Percentiles rank a stretch among this genome's conserved stretches.
phyloP scores from a whole-genome alignment of 2,797 vertebrate species.

The Notamacropus eugenii region DNA sequence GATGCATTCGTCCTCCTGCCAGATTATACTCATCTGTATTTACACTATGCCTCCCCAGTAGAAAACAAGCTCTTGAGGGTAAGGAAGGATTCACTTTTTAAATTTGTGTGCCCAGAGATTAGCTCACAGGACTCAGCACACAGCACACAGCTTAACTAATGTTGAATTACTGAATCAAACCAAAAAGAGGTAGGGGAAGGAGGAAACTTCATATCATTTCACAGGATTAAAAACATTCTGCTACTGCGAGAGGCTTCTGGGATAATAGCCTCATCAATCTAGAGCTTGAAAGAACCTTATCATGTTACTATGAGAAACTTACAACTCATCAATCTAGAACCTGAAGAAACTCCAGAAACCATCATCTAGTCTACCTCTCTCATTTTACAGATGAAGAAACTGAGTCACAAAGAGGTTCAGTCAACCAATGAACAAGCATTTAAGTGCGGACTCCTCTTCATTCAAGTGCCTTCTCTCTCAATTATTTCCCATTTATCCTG shows the following conservation, averaged over 20 bases:
- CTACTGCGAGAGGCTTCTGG: not conserved
- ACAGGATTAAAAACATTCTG: not conserved
- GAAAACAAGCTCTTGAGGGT: not conserved
- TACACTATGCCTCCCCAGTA: not conserved
- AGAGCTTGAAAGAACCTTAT: not conserved
- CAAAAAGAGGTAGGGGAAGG: not conserved
- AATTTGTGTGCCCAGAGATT: not conserved
- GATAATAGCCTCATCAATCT: not conserved
- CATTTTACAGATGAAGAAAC: not conserved
- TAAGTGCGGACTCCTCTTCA: not conserved
- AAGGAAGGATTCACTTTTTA: not conserved
- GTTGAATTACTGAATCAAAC: not conserved
- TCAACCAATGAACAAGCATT: not conserved
- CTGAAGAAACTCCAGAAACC: not conserved
- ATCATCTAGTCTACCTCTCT: not conserved
- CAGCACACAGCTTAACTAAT: not conserved
- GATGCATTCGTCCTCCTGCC: not conserved
- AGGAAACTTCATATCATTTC: not conserved
- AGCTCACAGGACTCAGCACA: not conserved
- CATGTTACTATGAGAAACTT: not conserved
- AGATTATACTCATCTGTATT: not conserved
- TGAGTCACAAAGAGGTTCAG: not conserved
- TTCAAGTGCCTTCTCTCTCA: not conserved
- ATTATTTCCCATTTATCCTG: not conserved
- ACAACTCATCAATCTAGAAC: not conserved